Evolutionary conservation across 1,140 invertebrate genomes (phyloP), one percentile per base, ranked within the genome.

Genomic region (Sycobia sp.): DNA sequence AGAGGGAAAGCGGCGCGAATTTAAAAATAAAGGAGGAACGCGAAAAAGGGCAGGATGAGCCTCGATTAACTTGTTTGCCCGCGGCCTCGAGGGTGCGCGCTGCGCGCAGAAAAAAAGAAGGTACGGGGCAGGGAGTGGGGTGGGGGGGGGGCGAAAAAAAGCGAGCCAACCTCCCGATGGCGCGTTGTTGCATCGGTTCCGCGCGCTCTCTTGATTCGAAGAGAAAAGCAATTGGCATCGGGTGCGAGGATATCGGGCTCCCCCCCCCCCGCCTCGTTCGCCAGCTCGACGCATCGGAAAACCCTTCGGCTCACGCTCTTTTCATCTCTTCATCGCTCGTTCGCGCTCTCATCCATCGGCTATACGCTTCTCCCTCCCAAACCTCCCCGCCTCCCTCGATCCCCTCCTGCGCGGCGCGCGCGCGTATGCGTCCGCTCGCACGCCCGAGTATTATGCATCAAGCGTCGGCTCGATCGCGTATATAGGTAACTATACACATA

Each of bases 31-130:
- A 36, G 13, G 29, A 55, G n/a, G n/a, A n/a, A n/a, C n/a, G n/a
- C n/a, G n/a, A n/a, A n/a, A n/a, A 62, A 14, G 41, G 22, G 13
- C 39, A 20, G 51, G n/a, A 36, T 10, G 32, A 53, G 47, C 29
- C 34, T 38, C 53, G 29, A 55, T 62, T 57, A 57, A 57, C 27
- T 54, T 62, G 47, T 61, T 58, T 59, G 46, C 39, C 27, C 53
- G 23, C 13, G n/a, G 34, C 27, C n/a, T 5, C n/a, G 14, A 4
- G 44, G 41, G 60, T 23, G 56, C 49, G 43, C 5, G 27, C n/a
- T 55, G 53, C 18, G 51, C 51, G 51, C 4, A 54, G 20, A 29
- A 25, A 14, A 20, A 14, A 13, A 36, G 4, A n/a, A n/a, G n/a
- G n/a, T n/a, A n/a, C n/a, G n/a, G n/a, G n/a, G n/a, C n/a, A n/a